A percentile compares a stretch with the other conserved stretches of the same genome.
phyloP scores from a whole-genome alignment of 2,888 invertebrate species.

The Tryphoninae sp. region DNA sequence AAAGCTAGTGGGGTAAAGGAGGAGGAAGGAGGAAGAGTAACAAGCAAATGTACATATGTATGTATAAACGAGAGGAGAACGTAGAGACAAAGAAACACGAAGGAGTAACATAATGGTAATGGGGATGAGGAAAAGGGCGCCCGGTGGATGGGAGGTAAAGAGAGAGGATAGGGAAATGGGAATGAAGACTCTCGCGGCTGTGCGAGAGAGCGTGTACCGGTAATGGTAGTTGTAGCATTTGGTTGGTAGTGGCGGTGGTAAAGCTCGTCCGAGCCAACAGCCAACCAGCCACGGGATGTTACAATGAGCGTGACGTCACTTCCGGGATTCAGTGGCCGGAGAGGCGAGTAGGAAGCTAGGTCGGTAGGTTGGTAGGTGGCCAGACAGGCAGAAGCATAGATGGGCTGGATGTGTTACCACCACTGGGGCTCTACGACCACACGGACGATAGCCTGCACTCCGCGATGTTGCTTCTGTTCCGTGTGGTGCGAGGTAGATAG shows the following conservation, averaged over 20 bases:
- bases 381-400: conserved; percentile 46
- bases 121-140: background rate
- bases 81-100: background rate
- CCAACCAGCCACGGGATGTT: conserved; percentile 73
- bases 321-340: conserved; percentile 73
- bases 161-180: conserved; percentile 10
- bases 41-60: conserved; percentile 14
- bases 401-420: conserved; percentile 37
- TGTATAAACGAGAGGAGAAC: background rate
- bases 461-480: background rate
- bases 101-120: background rate
- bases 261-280: conserved; percentile 42
- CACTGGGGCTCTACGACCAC: conserved; percentile 3
- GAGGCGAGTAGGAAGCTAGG: conserved; percentile 75
- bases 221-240: background rate
- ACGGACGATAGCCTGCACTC: background rate
- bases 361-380: conserved; percentile 76
- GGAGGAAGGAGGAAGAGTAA: conserved; percentile 17
- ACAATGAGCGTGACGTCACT: conserved; percentile 79
- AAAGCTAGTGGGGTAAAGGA: background rate
- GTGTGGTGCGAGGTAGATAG: conserved; percentile 15
- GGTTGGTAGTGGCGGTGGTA: conserved; percentile 18
- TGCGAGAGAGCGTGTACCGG: background rate
- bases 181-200: background rate
- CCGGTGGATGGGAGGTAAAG: background rate